Evolutionary conservation across 2,888 invertebrate genomes (phyloP).

Genomic region (Stomorhina lunata): DNA sequence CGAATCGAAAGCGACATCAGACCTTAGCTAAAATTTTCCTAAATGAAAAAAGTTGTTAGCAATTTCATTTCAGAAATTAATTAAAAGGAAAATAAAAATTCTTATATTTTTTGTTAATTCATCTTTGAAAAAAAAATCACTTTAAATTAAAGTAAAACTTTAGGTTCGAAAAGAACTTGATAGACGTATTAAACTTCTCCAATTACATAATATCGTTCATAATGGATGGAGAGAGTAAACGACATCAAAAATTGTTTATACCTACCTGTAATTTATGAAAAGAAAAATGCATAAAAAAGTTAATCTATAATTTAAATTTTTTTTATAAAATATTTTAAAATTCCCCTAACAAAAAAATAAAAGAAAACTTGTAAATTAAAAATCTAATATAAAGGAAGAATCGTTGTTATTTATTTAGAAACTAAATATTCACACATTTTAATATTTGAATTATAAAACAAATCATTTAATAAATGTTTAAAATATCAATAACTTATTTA

Average conservation of each 20-base stretch:
- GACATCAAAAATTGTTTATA: too few species aligned
- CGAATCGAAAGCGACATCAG: too few species aligned
- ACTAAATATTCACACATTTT: background rate
- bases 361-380: background rate
- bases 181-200: background rate
- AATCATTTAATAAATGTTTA: background rate
- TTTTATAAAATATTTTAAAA: too few species aligned
- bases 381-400: background rate
- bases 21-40: background rate
- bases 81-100: background rate
- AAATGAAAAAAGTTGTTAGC: background rate
- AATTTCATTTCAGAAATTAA: too few species aligned
- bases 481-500: background rate
- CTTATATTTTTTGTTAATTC: background rate
- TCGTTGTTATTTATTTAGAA: background rate
- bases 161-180: background rate
- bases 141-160: background rate
- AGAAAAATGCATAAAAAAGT: too few species aligned
- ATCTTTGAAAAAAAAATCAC: background rate
- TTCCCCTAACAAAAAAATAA: too few species aligned
- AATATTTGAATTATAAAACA: background rate
- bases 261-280: too few species aligned
- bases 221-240: too few species aligned
- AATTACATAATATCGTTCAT: too few species aligned
- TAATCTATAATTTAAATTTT: too few species aligned